phyloP scores from a whole-genome alignment of 2,888 invertebrate genomes.

The Noctua janthina region DNA sequence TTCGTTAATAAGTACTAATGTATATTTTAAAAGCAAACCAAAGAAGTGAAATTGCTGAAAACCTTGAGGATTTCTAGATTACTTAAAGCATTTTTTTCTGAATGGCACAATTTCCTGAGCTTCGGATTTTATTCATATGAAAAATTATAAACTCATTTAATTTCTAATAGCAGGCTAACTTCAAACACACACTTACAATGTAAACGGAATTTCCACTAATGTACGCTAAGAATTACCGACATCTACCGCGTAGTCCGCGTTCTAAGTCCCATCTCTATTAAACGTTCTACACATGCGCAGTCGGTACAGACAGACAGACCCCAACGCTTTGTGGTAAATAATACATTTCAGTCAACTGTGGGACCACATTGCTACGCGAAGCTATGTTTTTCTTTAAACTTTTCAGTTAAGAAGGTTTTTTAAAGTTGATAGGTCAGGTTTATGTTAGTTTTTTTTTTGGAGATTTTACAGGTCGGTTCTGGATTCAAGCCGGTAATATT shows the following conservation, averaged over 20 bases:
- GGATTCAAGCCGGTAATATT: not conserved
- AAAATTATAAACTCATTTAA: not conserved
- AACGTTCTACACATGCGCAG: conserved; percentile 80
- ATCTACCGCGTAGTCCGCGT: conserved; percentile 41
- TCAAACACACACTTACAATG: not conserved
- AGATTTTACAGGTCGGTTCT: not conserved
- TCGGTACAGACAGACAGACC: conserved; percentile 66
- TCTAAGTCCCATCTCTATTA: conserved; percentile 72
- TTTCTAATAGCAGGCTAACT: no score
- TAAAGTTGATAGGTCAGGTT: not conserved
- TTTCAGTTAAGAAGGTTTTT: conserved; percentile 14
- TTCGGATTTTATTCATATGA: not conserved
- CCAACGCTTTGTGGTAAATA: conserved; percentile 79
- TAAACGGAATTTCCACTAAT: not conserved
- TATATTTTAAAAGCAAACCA: not conserved
- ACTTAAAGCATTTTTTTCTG: not conserved
- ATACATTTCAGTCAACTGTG: conserved; percentile 72
- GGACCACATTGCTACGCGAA: conserved; percentile 43
- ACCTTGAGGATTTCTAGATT: not conserved
- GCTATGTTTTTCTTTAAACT: conserved; percentile 52
- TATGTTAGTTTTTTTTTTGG: not conserved
- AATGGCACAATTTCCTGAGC: not conserved
- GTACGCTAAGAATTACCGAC: not conserved
- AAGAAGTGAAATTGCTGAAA: no score
- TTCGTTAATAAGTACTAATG: no score